Evolutionary conservation across 2,113 vertebrate genomes (phyloP).

Genomic region (Pimephales promelas): DNA sequence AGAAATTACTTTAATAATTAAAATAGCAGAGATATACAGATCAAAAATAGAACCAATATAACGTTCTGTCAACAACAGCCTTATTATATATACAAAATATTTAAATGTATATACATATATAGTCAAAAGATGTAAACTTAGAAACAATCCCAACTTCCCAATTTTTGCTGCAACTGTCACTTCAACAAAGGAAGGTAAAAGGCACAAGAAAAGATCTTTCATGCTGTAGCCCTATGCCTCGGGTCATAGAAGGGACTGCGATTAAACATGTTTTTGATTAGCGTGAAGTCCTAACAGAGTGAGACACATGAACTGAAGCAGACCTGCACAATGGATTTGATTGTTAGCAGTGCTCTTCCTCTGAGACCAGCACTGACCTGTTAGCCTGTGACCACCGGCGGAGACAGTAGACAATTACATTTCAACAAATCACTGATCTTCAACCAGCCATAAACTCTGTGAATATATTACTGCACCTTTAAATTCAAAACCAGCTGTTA

Average conservation of each 20-base stretch:
- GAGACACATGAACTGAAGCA: neutral
- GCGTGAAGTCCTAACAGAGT: constrained; percentile 16
- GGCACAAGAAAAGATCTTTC: neutral
- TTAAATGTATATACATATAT: too few species aligned
- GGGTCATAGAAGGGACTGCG: neutral
- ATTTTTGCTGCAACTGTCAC: neutral
- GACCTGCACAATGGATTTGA: neutral
- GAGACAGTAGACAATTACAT: constrained; percentile 25
- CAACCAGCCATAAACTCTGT: constrained; percentile 37
- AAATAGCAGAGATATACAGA: neutral
- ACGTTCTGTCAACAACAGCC: neutral
- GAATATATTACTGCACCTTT: constrained; percentile 38
- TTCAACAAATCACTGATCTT: constrained; percentile 39
- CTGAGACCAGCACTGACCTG: constrained; percentile 24
- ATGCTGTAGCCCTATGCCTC: neutral
- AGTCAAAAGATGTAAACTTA: neutral
- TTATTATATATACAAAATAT: neutral
- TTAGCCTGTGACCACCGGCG: constrained; percentile 15
- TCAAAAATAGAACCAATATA: neutral
- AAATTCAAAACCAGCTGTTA: constrained; percentile 41
- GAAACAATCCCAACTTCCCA: neutral
- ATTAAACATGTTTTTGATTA: constrained; percentile 35
- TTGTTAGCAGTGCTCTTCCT: constrained; percentile 26
- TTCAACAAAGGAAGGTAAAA: neutral
- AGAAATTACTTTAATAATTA: neutral